Conservation (phyloP, 1,140 invertebrate species). For the Drosophila persimilis region DNA sequence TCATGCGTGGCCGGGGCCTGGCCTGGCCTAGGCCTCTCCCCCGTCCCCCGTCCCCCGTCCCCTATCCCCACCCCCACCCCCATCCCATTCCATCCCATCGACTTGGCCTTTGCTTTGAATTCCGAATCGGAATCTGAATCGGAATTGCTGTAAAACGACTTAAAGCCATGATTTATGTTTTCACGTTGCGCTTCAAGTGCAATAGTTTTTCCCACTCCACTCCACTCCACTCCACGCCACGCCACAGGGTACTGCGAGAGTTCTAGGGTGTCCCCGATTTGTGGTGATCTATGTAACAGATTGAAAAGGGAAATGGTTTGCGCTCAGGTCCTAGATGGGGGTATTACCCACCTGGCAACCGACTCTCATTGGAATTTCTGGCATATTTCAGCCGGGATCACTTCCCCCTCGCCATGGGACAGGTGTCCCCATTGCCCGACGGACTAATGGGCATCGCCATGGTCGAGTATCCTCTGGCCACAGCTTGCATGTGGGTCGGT, state of each 20-base stretch:
- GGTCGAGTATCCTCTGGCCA: constrained; percentile 8
- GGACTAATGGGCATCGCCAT: not conserved
- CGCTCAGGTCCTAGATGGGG: too few relatives aligned
- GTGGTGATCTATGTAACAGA: not conserved
- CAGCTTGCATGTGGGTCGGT: constrained; percentile 41
- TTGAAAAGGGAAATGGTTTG: too few relatives aligned
- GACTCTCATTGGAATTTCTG: too few relatives aligned
- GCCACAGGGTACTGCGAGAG: not conserved
- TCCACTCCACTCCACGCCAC: constrained; percentile 3
- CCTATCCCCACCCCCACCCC: too few relatives aligned
- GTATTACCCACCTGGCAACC: too few relatives aligned
- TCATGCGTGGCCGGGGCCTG: constrained; percentile 50
- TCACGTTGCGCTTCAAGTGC: constrained; percentile 61
- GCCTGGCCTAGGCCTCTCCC: constrained; percentile 10
- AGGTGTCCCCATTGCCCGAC: too few relatives aligned
- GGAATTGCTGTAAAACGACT: constrained; percentile 29
- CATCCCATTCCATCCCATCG: not conserved
- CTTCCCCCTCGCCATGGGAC: too few relatives aligned
- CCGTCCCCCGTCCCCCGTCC: not conserved
- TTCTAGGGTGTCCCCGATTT: not conserved
- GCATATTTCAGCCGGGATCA: too few relatives aligned
- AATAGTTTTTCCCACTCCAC: constrained; percentile 25
- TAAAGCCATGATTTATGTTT: constrained; percentile 71
- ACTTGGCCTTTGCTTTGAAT: constrained; percentile 37
- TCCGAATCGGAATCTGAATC: constrained; percentile 30